A percentile compares a stretch with the other conserved stretches of the same genome.
Conservation (phyloP, 2,888 invertebrate genomes). For the Acronicta leporina region DNA sequence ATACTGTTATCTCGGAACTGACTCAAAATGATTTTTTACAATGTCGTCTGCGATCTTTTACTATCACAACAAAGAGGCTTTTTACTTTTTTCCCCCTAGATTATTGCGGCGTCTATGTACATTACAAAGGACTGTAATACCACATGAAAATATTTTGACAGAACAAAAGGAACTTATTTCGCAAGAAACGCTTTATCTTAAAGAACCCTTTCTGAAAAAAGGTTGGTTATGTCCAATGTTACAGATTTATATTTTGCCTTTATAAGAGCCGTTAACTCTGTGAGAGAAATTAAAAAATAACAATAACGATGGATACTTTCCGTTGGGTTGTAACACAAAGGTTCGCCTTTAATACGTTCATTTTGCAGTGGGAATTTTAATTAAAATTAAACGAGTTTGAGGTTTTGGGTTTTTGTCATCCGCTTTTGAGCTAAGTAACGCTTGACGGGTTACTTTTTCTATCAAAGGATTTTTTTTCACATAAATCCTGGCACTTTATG, state of each 20-base stretch:
- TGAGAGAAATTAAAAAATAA: slow-evolving; percentile 65
- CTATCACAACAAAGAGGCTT: background rate
- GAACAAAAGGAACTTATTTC: slow-evolving; percentile 47
- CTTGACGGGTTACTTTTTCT: slow-evolving; percentile 39
- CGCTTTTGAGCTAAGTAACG: slow-evolving; percentile 45
- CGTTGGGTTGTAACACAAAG: slow-evolving; percentile 60
- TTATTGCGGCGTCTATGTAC: background rate
- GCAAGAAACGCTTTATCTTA: slow-evolving; percentile 38
- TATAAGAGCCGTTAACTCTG: slow-evolving; percentile 56
- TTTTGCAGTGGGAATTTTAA: slow-evolving; percentile 63
- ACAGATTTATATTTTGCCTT: slow-evolving; percentile 56
- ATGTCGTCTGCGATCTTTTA: background rate
- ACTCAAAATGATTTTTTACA: no score
- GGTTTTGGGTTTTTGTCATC: slow-evolving; percentile 58
- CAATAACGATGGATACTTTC: slow-evolving; percentile 59
- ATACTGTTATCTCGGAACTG: no score
- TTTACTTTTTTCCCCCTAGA: background rate
- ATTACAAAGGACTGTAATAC: slow-evolving; percentile 16
- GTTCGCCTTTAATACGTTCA: slow-evolving; percentile 59
- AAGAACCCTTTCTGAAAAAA: slow-evolving; percentile 58
- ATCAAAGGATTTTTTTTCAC: slow-evolving; percentile 27
- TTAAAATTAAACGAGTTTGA: slow-evolving; percentile 63
- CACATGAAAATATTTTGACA: slow-evolving; percentile 29
- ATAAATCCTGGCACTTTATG: slow-evolving; percentile 26
- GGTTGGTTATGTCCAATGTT: slow-evolving; percentile 58